Base-by-base conservation (phyloP, 1,140 invertebrate genomes). In the Zaprionus ghesquierei region DNA sequence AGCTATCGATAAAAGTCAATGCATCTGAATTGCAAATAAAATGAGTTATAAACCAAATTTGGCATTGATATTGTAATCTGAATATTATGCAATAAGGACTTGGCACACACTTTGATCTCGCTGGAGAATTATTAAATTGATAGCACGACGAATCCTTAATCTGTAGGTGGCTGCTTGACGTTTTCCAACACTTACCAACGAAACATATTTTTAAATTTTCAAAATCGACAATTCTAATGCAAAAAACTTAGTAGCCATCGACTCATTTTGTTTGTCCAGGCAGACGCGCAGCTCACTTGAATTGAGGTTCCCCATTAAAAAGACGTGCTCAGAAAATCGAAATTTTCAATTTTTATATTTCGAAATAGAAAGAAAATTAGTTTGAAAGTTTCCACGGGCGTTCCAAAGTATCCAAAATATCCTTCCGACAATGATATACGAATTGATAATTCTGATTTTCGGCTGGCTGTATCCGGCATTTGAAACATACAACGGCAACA, bases 401-500 rank as follows among this genome's bases (percentile, higher is more conserved):
- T 29, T 22, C n/a, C 5, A 54, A 23, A 55, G 56, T 18, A 9
- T 12, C 20, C 20, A 53, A 22, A 10, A 23, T 22, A 75, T 55
- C 50, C 58, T 33, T 18, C 15, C 23, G 27, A 50, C 5, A 38
- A 33, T 54, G 29, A 31, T 22, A 22, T 81, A 54, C 63, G 64
- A 41, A 15, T 75, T 18, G 4, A 25, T 51, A 9, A 61, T 41
- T 13, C 63, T 90, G 2, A 6, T 75, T 0, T 49, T 80, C 13
- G 87, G 87, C 23, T 80, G 82, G 20, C 41, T 90, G 0, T 90
- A 90, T 51, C 87, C 87, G 20, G 79, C 89, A 1, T 87, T 66
- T 15, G 74, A 69, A 1, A 99, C 98, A 38, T 99, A 98, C 93
- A 75, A 65, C 13, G 50, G 41, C 1, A 69, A 53, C 15, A 49